phyloP scores from a whole-genome alignment of 2,797 vertebrate genomes.

The Stomatorhinus walkeri region DNA sequence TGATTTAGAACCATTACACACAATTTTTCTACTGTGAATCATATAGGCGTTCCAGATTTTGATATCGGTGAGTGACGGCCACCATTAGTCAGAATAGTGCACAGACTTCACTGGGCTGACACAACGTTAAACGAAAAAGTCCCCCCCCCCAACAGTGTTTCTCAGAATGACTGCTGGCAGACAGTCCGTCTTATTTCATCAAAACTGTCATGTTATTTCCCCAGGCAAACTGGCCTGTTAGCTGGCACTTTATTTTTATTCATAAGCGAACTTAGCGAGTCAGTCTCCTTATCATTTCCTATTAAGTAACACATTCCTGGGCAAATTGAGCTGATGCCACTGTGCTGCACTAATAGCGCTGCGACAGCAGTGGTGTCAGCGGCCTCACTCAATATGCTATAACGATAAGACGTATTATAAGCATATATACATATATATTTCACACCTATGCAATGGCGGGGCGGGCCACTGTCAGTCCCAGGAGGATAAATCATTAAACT shows the following conservation, averaged over 20 bases:
- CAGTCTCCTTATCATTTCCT: conserved; percentile 14
- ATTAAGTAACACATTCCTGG: conserved; percentile 13
- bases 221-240: conserved; percentile 9
- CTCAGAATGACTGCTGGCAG: conserved; percentile 16
- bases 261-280: conserved; percentile 21
- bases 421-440: neutral
- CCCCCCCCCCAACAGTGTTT: conserved; percentile 25
- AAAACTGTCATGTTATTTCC: conserved; percentile 12
- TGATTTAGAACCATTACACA: conserved; percentile 15
- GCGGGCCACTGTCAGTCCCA: neutral
- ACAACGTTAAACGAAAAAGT: conserved; percentile 20
- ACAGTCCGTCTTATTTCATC: conserved; percentile 27
- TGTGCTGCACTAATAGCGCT: neutral
- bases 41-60: neutral
- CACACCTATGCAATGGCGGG: neutral
- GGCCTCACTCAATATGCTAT: neutral
- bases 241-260: conserved; percentile 24
- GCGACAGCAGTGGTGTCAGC: neutral
- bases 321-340: conserved; percentile 14
- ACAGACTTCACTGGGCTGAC: neutral
- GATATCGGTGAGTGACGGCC: conserved; percentile 14
- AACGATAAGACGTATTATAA: neutral
- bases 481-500: neutral
- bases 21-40: conserved; percentile 13
- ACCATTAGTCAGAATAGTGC: conserved; percentile 7